A percentile compares a stretch with the other conserved stretches of the same genome.
Evolutionary conservation across 2,113 vertebrate species (phyloP).

Genomic region (Dermatemys mawii): DNA sequence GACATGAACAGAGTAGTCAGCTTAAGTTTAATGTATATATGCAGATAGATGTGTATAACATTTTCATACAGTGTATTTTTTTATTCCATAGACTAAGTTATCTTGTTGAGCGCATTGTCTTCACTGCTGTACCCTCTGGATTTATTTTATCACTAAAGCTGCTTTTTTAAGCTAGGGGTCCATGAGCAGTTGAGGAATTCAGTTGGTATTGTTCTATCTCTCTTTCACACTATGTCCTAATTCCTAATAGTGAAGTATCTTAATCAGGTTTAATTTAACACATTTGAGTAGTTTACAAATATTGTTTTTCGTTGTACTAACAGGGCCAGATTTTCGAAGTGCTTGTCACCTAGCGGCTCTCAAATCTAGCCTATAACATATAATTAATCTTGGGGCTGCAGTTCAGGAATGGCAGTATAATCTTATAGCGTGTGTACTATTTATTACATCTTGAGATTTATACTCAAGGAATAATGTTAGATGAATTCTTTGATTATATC

Average conservation of each 20-base stretch:
- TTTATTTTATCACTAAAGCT: background rate
- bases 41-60: constrained; percentile 37
- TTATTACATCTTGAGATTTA: constrained; percentile 60
- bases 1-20: constrained; percentile 43
- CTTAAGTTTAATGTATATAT: constrained; percentile 21
- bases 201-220: background rate
- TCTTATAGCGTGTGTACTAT: constrained; percentile 17
- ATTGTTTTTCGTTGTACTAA: background rate
- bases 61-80: constrained; percentile 1
- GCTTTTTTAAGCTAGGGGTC: background rate
- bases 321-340: constrained; percentile 25
- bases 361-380: constrained; percentile 42
- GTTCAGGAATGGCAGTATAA: constrained; percentile 40
- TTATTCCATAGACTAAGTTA: background rate
- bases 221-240: background rate
- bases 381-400: constrained; percentile 39
- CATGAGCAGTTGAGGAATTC: background rate
- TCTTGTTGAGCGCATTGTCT: background rate
- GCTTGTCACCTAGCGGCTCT: constrained; percentile 18
- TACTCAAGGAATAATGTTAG: constrained; percentile 56
- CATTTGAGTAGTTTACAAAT: constrained; percentile 14
- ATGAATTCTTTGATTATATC: constrained; percentile 71
- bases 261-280: background rate
- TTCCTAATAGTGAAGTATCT: background rate
- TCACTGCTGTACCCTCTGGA: background rate